Conservation (phyloP, 2,888 invertebrate species). For the Calameuta idolon region DNA sequence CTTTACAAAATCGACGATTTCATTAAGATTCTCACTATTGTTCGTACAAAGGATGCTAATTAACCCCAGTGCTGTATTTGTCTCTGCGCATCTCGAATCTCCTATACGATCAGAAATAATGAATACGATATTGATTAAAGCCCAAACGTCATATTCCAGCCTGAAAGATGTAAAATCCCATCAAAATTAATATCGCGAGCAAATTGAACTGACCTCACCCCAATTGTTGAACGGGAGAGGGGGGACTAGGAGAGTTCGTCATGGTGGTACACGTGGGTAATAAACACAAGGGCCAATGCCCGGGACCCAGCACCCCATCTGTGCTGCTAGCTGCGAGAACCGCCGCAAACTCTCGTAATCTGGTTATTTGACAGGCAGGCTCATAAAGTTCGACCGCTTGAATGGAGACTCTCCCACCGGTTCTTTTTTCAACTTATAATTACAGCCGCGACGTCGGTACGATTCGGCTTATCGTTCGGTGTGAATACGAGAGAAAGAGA, state of each 20-base stretch:
- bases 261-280: neutral
- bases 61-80: neutral
- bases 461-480: neutral
- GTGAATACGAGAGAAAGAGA: neutral
- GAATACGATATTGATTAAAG: neutral
- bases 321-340: conserved; percentile 3
- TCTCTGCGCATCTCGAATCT: neutral
- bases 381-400: conserved; percentile 26
- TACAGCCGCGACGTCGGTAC: conserved; percentile 8
- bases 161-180: conserved; percentile 29
- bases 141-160: neutral
- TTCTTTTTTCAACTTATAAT: conserved; percentile 31
- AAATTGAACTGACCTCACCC: conserved; percentile 21
- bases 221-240: neutral
- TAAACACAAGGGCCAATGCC: conserved; percentile 5
- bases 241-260: neutral
- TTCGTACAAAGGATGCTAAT: neutral
- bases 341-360: conserved; percentile 6
- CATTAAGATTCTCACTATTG: neutral
- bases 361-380: conserved; percentile 27
- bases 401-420: conserved; percentile 26
- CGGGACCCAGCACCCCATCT: neutral
- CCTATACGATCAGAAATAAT: neutral
- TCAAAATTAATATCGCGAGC: conserved; percentile 36
- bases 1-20: neutral